phyloP scores from a whole-genome alignment of 2,888 invertebrate genomes.

The Cyaniris semiargus region DNA sequence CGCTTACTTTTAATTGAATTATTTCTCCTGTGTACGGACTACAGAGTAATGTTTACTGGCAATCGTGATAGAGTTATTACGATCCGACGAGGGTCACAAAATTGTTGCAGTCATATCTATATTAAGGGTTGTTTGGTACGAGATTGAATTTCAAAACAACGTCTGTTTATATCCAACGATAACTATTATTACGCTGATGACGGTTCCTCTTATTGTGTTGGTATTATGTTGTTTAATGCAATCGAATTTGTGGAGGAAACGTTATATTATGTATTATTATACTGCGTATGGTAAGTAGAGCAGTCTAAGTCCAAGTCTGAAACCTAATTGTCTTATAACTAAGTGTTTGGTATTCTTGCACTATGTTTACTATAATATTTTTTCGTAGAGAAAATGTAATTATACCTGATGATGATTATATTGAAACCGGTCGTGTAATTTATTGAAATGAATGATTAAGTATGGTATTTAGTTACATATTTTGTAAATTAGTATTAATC shows the following conservation, averaged over 20 bases:
- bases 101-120: conserved; percentile 44
- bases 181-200: conserved; percentile 14
- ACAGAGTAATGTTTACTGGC: conserved; percentile 42
- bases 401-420: no score
- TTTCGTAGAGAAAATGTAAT: no score
- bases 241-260: neutral
- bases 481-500: no score
- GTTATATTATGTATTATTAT: no score
- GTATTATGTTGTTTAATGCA: neutral
- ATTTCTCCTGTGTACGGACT: conserved; percentile 38
- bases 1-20: conserved; percentile 33
- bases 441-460: no score
- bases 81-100: conserved; percentile 45
- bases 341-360: no score
- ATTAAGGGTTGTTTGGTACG: conserved; percentile 41
- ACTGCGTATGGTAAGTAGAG: no score
- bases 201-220: conserved; percentile 7
- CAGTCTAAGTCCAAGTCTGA: no score
- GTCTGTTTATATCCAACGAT: conserved; percentile 16
- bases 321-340: no score
- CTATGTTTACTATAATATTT: no score
- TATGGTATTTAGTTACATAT: no score
- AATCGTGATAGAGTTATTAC: conserved; percentile 45
- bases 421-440: no score
- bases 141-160: conserved; percentile 39